Base-by-base conservation (phyloP, 64 coral and sea anemone species). In the Montipora foliosa region DNA sequence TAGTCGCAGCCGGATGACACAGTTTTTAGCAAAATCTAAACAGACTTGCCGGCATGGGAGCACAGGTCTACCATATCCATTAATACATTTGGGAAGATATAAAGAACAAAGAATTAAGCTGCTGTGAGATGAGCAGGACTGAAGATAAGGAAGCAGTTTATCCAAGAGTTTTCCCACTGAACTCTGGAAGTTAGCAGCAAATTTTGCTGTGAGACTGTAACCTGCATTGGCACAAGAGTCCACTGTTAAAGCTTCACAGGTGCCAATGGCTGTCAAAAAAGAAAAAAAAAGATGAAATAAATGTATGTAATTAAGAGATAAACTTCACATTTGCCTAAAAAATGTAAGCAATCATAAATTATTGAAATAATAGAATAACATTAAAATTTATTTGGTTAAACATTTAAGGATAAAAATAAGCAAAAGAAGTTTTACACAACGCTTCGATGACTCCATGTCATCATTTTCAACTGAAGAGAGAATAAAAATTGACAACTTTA, bases 41-140 rank as follows among this genome's bases (percentile, higher is more conserved):
- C 92, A 93, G 68, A 93, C 84, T 76, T 87, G 77, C 80, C 85
- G 59, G 68, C 92, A 93, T 71, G 92, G 92, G 15, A 93, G 48
- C 57, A 88, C 68, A 6, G 92, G 92, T 81, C 76, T 80, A 3
- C 59, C 17, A 57, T 66, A 24, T 45, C 84, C 76, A 6, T 57
- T 6, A 59, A 88, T 84, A 59, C 92, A 93, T 62, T 93, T 93
- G 15, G 92, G 92, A 61, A 93, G 87, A 62, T 22, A 88, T 45
- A 88, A 16, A 4, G 92, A 93, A 45, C 92, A 93, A 6, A 93
- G 82, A 20, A 93, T 78, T 47, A 78, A 77, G 53, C 90, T 92
- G 17, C 74, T 78, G 75, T 87, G 47, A 9, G 52, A 70, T 0
- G 92, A 87, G 29, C 92, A 93, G 1, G 2, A 16, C 5, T 74